Evolutionary conservation across 2,797 vertebrate genomes (phyloP).

Genomic region (Todus mexicanus): DNA sequence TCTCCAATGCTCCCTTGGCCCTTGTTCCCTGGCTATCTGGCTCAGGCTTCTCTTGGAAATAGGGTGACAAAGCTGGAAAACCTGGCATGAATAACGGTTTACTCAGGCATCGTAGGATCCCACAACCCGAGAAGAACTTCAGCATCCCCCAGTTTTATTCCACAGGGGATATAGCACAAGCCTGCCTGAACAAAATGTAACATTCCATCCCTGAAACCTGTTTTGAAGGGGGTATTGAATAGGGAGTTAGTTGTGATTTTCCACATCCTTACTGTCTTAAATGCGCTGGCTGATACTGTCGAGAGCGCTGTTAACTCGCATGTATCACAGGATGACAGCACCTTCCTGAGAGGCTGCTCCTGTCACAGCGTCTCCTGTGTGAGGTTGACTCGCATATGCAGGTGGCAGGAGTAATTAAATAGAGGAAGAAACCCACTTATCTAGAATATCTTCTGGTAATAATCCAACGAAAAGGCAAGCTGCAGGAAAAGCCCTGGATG

Average conservation of each 20-base stretch:
- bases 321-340: not conserved
- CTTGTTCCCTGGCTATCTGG: not conserved
- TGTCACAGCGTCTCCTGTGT: not conserved
- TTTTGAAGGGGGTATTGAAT: not conserved
- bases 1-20: not conserved
- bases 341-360: not conserved
- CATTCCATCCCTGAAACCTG: not conserved
- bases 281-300: not conserved
- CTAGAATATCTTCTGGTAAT: not conserved
- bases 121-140: not conserved
- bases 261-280: not conserved
- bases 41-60: not conserved
- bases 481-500: not conserved
- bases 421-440: not conserved
- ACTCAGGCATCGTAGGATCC: not conserved
- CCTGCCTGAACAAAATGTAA: not conserved
- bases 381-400: not conserved
- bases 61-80: not conserved
- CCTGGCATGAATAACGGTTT: not conserved
- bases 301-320: not conserved
- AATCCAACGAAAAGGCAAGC: not conserved
- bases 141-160: not conserved
- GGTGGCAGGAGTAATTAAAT: not conserved
- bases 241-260: not conserved
- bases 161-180: not conserved